These are phyloP conservation scores for Melanotaenia maccullochi DNA, from an alignment of 2,797 vertebrate species.

Conservation along the genomic window DNA sequence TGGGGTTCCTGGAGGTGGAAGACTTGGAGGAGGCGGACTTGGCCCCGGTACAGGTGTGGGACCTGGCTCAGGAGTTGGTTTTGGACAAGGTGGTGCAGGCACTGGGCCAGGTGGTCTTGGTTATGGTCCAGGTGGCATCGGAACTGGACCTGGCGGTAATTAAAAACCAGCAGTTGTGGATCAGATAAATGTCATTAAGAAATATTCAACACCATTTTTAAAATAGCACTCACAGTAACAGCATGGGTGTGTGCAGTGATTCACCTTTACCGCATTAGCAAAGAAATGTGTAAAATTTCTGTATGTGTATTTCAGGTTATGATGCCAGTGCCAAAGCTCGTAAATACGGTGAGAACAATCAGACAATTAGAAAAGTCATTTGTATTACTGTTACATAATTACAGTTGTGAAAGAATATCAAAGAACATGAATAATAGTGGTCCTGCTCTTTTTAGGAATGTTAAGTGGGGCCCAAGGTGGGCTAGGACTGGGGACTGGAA, in stretches of 20 bases:
- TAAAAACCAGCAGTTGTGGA: slow-evolving; percentile 4
- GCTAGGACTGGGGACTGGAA: slow-evolving; percentile 48
- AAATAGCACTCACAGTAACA: neutral
- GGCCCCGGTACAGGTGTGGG: slow-evolving; percentile 22
- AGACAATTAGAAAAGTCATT: neutral
- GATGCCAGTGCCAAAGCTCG: slow-evolving; percentile 78
- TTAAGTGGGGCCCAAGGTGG: slow-evolving; percentile 72
- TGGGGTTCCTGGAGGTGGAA: slow-evolving; percentile 57
- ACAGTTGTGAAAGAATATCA: neutral
- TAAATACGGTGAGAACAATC: slow-evolving; percentile 75
- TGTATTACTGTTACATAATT: neutral
- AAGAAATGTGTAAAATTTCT: neutral
- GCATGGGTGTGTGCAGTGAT: neutral
- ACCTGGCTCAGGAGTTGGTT: slow-evolving; percentile 33
- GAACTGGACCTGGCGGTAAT: slow-evolving; percentile 69
- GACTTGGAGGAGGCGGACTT: slow-evolving; percentile 46
- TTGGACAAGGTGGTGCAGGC: slow-evolving; percentile 44
- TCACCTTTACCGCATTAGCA: neutral
- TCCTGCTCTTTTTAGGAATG: slow-evolving; percentile 59
- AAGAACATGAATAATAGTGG: neutral
- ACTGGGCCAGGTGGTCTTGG: slow-evolving; percentile 17
- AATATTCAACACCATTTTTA: no score
- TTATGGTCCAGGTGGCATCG: slow-evolving; percentile 23
- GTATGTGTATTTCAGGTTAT: slow-evolving; percentile 67
- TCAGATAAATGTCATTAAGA: neutral